phyloP scores from a whole-genome alignment of 2,113 vertebrate species.

The Vireo altiloquus region DNA sequence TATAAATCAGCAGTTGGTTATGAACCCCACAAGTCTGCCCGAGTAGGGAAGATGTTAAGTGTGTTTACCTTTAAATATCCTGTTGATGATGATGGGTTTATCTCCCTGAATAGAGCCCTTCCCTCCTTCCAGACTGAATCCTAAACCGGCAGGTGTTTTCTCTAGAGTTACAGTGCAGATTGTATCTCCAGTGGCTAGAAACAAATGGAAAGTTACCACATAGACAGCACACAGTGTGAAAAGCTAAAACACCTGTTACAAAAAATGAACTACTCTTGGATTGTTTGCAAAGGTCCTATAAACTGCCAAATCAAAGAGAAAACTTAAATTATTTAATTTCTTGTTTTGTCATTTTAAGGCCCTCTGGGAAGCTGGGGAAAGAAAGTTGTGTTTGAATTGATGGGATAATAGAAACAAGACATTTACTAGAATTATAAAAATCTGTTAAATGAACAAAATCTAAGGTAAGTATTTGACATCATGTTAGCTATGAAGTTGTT shows the following conservation, averaged over 20 bases:
- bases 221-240: not conserved
- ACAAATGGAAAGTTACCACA: not conserved
- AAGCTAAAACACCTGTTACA: not conserved
- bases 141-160: conserved; percentile 86
- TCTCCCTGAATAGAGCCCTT: conserved; percentile 91
- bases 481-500: not conserved
- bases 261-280: not conserved
- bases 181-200: conserved; percentile 47
- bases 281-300: not conserved
- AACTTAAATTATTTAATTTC: not conserved
- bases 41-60: not conserved
- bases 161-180: conserved; percentile 75
- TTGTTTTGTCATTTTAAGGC: not conserved
- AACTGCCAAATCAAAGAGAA: not conserved
- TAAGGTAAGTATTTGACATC: not conserved
- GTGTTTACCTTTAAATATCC: conserved; percentile 85
- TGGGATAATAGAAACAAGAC: not conserved
- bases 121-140: conserved; percentile 93
- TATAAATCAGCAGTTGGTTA: not conserved
- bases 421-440: not conserved
- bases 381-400: not conserved
- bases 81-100: conserved; percentile 84
- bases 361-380: not conserved
- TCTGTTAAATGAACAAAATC: not conserved
- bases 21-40: not conserved